phyloP scores from a whole-genome alignment of 2,888 invertebrate genomes.

The Mythimna loreyi region DNA sequence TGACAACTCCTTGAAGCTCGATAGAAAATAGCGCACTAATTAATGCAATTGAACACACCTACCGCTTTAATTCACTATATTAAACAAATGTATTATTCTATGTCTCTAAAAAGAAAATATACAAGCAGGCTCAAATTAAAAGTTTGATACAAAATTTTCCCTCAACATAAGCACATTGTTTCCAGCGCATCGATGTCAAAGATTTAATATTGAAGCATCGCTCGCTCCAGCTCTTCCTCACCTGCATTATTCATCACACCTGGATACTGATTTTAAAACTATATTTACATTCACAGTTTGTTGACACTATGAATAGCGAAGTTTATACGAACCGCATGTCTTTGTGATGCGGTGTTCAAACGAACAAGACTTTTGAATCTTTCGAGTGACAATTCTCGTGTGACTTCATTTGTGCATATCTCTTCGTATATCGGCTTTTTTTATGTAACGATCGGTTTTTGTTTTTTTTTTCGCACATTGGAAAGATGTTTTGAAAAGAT shows the following conservation, averaged over 20 bases:
- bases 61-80: no score
- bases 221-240: slow-evolving; percentile 49
- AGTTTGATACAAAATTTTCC: slow-evolving; percentile 39
- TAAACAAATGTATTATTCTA: no score
- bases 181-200: slow-evolving; percentile 75
- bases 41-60: no score
- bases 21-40: no score
- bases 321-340: slow-evolving; percentile 44
- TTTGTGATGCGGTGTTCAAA: slow-evolving; percentile 43
- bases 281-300: slow-evolving; percentile 68
- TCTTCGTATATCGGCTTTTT: background rate
- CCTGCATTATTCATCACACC: slow-evolving; percentile 73
- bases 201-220: slow-evolving; percentile 73
- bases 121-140: no score
- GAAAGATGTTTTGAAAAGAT: no score
- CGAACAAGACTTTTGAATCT: slow-evolving; percentile 19
- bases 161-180: slow-evolving; percentile 65
- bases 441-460: background rate
- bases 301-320: slow-evolving; percentile 57
- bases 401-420: background rate
- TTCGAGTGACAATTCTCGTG: slow-evolving; percentile 36
- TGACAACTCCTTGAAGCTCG: no score
- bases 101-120: no score
- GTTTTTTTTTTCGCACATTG: background rate
- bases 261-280: slow-evolving; percentile 70